A percentile compares a stretch with the other conserved stretches of the same genome.
These are phyloP conservation scores for Microtus pennsylvanicus DNA, from an alignment of 2,113 vertebrate genomes.

Conservation along the genomic window DNA sequence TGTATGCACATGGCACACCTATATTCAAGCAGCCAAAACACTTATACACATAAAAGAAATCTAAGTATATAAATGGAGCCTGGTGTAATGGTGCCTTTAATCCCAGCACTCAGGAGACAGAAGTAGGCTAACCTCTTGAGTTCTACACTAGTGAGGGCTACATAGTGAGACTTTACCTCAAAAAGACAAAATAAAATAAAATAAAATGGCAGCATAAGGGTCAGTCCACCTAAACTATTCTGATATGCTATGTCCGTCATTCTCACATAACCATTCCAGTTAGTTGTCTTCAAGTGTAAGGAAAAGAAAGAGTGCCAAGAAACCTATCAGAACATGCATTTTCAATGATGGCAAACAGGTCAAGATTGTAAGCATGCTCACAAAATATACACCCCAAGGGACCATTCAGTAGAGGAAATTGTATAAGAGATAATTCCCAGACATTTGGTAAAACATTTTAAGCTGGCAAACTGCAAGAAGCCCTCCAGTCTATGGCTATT, in stretches of 20 bases:
- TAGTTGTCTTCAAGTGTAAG: not conserved
- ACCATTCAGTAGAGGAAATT: conserved; percentile 10
- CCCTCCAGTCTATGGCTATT: not conserved
- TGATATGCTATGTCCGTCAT: not conserved
- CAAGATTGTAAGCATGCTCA: not conserved
- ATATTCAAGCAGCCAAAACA: not conserved
- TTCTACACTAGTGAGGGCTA: not conserved
- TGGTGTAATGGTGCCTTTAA: not conserved
- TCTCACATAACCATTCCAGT: not conserved
- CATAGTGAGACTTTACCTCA: not conserved
- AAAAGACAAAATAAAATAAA: not conserved
- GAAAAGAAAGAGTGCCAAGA: conserved; percentile 15
- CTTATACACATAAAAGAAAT: not conserved
- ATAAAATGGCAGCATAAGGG: not conserved
- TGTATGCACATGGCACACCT: not conserved
- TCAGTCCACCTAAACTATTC: conserved; percentile 16
- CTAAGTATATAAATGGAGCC: not conserved
- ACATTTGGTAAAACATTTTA: conserved; percentile 25
- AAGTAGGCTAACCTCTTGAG: not conserved
- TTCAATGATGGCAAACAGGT: not conserved
- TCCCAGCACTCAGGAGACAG: not conserved
- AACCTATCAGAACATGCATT: not conserved
- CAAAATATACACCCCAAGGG: not conserved
- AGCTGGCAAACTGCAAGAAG: conserved; percentile 32
- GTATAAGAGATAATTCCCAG: not conserved